phyloP scores from a whole-genome alignment of 2,888 invertebrate genomes.

The Timema cristinae region DNA sequence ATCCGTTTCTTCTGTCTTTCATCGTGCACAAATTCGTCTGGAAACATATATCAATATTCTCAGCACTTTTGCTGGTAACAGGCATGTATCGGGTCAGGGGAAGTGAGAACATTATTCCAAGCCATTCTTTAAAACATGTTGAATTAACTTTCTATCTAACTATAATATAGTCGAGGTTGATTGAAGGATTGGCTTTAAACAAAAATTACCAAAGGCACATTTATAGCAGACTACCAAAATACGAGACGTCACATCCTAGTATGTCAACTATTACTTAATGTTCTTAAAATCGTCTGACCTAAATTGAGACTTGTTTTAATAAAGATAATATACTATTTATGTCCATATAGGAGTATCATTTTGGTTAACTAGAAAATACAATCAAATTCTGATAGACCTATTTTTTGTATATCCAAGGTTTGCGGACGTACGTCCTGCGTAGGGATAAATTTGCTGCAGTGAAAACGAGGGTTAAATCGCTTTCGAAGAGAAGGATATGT shows the following conservation, averaged over 20 bases:
- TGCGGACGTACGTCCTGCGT: slow-evolving; percentile 30
- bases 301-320: neutral
- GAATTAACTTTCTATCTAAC: too few relatives aligned
- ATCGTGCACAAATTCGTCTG: too few relatives aligned
- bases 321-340: neutral
- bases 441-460: slow-evolving; percentile 32
- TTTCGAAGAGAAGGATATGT: slow-evolving; percentile 37
- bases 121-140: too few relatives aligned
- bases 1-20: too few relatives aligned
- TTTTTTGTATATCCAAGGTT: slow-evolving; percentile 23
- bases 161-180: too few relatives aligned
- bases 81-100: too few relatives aligned
- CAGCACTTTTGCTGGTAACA: too few relatives aligned
- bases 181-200: too few relatives aligned
- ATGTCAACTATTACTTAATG: neutral
- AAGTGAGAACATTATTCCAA: too few relatives aligned
- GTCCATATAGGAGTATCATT: neutral
- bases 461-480: slow-evolving; percentile 37
- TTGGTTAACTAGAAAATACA: slow-evolving; percentile 15
- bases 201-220: too few relatives aligned
- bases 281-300: too few relatives aligned
- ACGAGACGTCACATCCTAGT: slow-evolving; percentile 28
- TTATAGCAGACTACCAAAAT: slow-evolving; percentile 23
- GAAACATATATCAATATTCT: too few relatives aligned
- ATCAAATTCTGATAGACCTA: slow-evolving; percentile 15